Conservation (phyloP, 35 echinoderm and acorn worm genomes). For the Stichopus chloronotus region DNA sequence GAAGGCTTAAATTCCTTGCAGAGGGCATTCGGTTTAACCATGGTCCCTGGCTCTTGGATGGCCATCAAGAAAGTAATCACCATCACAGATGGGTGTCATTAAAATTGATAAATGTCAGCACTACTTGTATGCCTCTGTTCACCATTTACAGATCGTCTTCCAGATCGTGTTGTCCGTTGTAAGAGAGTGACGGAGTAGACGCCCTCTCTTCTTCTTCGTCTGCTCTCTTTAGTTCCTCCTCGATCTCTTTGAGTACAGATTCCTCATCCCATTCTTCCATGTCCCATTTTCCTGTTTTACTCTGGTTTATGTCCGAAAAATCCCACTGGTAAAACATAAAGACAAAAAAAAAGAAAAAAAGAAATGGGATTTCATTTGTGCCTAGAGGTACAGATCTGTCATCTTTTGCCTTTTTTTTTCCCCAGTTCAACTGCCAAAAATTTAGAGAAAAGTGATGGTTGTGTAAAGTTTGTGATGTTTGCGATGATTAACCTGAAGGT, state of each 20-base stretch:
- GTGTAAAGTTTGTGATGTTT: too few species aligned
- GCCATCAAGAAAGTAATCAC: too few species aligned
- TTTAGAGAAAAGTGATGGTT: too few species aligned
- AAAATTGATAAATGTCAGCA: too few species aligned
- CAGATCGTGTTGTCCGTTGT: neutral
- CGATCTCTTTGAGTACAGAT: slow-evolving; percentile 50
- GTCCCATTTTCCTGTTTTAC: neutral
- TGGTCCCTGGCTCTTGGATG: too few species aligned
- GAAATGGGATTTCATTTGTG: neutral
- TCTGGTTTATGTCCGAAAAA: slow-evolving; percentile 57
- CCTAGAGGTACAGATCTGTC: neutral
- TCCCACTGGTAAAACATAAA: slow-evolving; percentile 64
- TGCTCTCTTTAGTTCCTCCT: slow-evolving; percentile 50
- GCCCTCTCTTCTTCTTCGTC: slow-evolving; percentile 48
- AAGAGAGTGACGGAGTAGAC: slow-evolving; percentile 50
- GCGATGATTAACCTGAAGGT: too few species aligned
- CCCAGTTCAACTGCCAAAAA: too few species aligned
- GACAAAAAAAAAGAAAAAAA: neutral
- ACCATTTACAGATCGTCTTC: neutral
- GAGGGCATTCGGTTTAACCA: too few species aligned
- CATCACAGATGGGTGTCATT: too few species aligned
- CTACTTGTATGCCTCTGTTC: too few species aligned
- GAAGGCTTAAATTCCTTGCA: too few species aligned
- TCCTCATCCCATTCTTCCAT: slow-evolving; percentile 69
- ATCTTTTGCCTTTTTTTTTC: too few species aligned